Evolutionary conservation across 92 coral and sea anemone species (phyloP).

Genomic region (Zoanthus sociatus): DNA sequence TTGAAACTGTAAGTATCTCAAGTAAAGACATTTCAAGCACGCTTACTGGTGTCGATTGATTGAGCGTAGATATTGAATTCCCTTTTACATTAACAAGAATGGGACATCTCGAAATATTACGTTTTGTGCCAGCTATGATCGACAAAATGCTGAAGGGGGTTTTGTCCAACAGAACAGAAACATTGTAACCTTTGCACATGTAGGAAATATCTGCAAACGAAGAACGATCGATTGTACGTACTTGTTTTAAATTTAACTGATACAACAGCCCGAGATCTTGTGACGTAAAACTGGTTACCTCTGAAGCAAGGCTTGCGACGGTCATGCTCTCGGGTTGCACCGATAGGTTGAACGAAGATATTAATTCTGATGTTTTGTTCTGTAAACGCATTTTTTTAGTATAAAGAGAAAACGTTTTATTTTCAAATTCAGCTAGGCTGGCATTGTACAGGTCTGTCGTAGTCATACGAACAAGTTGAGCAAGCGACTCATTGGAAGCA

Average conservation of each 20-base stretch:
- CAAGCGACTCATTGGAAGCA: constrained; percentile 58
- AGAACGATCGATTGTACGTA: constrained; percentile 47
- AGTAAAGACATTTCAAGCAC: constrained; percentile 51
- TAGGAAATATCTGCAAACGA: constrained; percentile 59
- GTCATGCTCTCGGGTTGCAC: not conserved
- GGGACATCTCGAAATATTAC: constrained; percentile 47
- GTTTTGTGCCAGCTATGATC: constrained; percentile 56
- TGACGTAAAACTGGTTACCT: constrained; percentile 26
- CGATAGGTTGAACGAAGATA: constrained; percentile 1
- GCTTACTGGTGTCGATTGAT: constrained; percentile 16
- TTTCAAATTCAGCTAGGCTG: constrained; percentile 58
- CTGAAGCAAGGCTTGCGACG: not conserved
- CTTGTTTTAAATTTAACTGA: constrained; percentile 65
- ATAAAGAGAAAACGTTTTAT: not conserved
- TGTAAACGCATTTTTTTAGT: not conserved
- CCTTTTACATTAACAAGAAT: constrained; percentile 63
- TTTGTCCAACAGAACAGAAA: constrained; percentile 21
- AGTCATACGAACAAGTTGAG: constrained; percentile 54
- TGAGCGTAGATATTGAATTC: constrained; percentile 40
- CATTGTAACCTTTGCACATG: constrained; percentile 51
- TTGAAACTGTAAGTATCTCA: constrained; percentile 47
- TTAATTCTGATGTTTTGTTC: not conserved
- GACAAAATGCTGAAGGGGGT: constrained; percentile 63
- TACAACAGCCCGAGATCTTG: constrained; percentile 68
- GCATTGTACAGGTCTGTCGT: constrained; percentile 52